Percentiles rank a stretch among this genome's conserved stretches.
These are phyloP conservation scores for Chaetophractus vellerosus DNA, from an alignment of 2,797 vertebrate genomes.

Conservation along the genomic window DNA sequence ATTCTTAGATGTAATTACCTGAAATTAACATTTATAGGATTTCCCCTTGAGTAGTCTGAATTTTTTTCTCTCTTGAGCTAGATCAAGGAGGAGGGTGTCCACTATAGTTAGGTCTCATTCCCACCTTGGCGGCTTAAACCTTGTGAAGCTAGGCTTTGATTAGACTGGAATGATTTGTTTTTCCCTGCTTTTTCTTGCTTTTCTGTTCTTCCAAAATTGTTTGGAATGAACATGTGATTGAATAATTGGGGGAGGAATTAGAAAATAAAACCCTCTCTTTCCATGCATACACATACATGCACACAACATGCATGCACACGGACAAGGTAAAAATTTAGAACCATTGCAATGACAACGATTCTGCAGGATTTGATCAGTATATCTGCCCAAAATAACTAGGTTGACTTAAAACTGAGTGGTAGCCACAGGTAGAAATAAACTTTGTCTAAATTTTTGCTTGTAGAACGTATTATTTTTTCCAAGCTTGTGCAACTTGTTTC, in stretches of 20 bases:
- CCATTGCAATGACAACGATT: background rate
- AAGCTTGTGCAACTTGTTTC: background rate
- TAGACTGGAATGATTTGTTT: background rate
- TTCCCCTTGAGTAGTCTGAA: background rate
- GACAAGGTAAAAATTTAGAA: background rate
- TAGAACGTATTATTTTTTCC: background rate
- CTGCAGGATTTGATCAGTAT: background rate
- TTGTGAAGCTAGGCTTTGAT: background rate
- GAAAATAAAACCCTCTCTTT: background rate
- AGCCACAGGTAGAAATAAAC: background rate
- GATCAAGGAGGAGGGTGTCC: background rate
- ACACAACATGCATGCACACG: background rate
- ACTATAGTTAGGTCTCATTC: background rate
- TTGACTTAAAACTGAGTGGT: conserved; percentile 4
- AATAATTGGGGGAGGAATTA: background rate
- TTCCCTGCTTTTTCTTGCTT: conserved; percentile 12
- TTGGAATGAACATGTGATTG: background rate
- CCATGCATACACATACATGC: background rate
- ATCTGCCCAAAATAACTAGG: background rate
- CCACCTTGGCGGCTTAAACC: background rate
- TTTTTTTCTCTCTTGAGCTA: background rate
- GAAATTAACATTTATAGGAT: background rate
- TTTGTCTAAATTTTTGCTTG: conserved; percentile 19
- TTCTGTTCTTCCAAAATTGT: conserved; percentile 31
- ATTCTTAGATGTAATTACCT: background rate